Base-by-base conservation (phyloP, 1,140 invertebrate genomes). In the Papilio glaucus region DNA sequence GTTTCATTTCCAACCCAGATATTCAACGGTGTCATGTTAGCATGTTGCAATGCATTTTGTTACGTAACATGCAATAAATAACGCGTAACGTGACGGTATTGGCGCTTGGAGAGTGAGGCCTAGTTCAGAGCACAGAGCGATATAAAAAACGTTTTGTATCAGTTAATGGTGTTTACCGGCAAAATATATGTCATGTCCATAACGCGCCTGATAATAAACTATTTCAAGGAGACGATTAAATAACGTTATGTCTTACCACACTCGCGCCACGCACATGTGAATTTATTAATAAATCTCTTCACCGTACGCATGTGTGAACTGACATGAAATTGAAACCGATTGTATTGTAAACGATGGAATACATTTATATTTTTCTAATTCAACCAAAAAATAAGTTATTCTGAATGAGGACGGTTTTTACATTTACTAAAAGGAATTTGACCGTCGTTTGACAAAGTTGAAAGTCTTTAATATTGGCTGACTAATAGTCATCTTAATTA, bases 221-320 rank as follows among this genome's bases (percentile, higher is more conserved):
- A 87, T 90, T 87, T 80, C 87, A 91, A 90, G 89, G 89, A 83
- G 85, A 87, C 83, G 74, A 86, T 89, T 88, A 87, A 85, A 85
- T 85, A 89, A 89, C 80, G 81, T 78, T 79, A 79, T 81, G 80
- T 79, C 76, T 77, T 78, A 76, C 73, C 70, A 73, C 76, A 72
- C 70, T 79, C 76, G 72, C 61, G 72, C 61, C 78, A 72, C 71
- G 63, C 74, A 68, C 37, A 71, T 45, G 63, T 42, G 45, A 29
- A 67, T n/a, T 41, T 57, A 57, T 57, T 24, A 57, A 57, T 57
- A 57, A 57, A 57, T 26, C 49, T 9, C 12, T 57, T 12, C 49
- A 24, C 49, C 18, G 18, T 57, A 24, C 49, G 49, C 8, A 57
- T 57, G 21, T 57, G 24, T 57, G 3, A 57, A 57, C 18, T 57